Conservation (phyloP, 64 coral and sea anemone species). For the Actinia tenebrosa region DNA sequence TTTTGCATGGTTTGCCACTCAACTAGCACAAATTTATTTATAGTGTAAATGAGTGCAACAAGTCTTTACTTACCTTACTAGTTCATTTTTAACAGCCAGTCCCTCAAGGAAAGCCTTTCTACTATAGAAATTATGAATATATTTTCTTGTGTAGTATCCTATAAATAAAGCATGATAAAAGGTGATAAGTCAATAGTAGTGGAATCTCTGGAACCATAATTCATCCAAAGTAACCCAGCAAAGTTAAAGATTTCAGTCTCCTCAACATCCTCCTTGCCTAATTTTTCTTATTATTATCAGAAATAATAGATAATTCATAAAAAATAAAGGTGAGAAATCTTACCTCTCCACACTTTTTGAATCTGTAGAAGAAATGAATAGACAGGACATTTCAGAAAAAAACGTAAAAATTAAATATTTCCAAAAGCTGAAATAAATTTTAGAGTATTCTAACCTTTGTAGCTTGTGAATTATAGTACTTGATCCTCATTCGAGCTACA, state of each 20-base stretch:
- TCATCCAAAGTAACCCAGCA: too few relatives aligned
- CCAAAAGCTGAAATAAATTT: background rate
- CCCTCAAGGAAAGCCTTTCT: slow-evolving; percentile 83
- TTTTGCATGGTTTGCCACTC: too few relatives aligned
- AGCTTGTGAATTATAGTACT: slow-evolving; percentile 86
- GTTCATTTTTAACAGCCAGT: slow-evolving; percentile 66
- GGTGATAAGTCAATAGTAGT: background rate
- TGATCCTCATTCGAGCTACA: slow-evolving; percentile 61
- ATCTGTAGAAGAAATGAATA: slow-evolving; percentile 47
- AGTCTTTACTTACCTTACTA: slow-evolving; percentile 62
- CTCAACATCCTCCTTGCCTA: too few relatives aligned
- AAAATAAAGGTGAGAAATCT: background rate
- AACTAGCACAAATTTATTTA: too few relatives aligned
- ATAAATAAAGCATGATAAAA: background rate
- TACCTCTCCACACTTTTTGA: slow-evolving; percentile 97
- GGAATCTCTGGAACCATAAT: too few relatives aligned
- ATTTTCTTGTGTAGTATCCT: slow-evolving; percentile 87
- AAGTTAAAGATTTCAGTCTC: too few relatives aligned
- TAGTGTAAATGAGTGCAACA: too few relatives aligned
- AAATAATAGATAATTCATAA: background rate
- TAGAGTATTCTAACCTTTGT: slow-evolving; percentile 50
- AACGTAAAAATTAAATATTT: too few relatives aligned
- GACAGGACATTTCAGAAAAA: background rate
- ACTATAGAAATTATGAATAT: slow-evolving; percentile 90
- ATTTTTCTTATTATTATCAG: background rate